phyloP scores from a whole-genome alignment of 2,113 vertebrate species.

The Phaethon lepturus region DNA sequence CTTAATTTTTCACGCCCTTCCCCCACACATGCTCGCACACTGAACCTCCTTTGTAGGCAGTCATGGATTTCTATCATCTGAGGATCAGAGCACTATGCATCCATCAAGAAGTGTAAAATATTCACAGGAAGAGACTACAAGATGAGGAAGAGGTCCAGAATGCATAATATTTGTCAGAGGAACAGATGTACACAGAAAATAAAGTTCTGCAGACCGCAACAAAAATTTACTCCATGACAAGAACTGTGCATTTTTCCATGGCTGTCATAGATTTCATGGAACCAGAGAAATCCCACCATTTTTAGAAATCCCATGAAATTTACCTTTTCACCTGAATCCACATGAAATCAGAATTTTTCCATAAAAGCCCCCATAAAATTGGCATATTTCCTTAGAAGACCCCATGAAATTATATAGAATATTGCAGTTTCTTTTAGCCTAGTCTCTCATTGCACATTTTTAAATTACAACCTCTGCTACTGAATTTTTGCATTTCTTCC shows the following conservation, averaged over 20 bases:
- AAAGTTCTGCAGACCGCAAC: constrained; percentile 64
- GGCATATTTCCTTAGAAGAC: constrained; percentile 68
- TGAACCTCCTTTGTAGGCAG: constrained; percentile 14
- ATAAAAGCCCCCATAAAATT: constrained; percentile 71
- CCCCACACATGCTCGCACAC: not conserved
- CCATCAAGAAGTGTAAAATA: constrained; percentile 33
- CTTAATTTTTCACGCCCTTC: constrained; percentile 13
- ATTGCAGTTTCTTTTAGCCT: constrained; percentile 57
- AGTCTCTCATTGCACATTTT: constrained; percentile 26
- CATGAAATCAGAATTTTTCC: constrained; percentile 75
- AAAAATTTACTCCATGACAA: constrained; percentile 55
- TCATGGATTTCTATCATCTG: constrained; percentile 18
- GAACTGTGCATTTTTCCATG: constrained; percentile 58
- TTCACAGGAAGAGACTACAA: constrained; percentile 46
- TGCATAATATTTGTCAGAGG: constrained; percentile 1
- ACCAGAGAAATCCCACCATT: constrained; percentile 70
- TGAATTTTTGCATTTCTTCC: constrained; percentile 9
- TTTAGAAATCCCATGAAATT: constrained; percentile 77
- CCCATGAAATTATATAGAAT: constrained; percentile 76
- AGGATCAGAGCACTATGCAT: constrained; percentile 31
- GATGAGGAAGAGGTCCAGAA: constrained; percentile 36
- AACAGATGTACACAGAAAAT: constrained; percentile 53
- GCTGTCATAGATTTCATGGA: constrained; percentile 74
- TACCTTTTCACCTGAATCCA: constrained; percentile 75
- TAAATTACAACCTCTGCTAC: constrained; percentile 40